Percentiles rank a stretch among this genome's conserved stretches.
Evolutionary conservation across 2,797 vertebrate genomes (phyloP).

Genomic region (Lutjanus campechanus): DNA sequence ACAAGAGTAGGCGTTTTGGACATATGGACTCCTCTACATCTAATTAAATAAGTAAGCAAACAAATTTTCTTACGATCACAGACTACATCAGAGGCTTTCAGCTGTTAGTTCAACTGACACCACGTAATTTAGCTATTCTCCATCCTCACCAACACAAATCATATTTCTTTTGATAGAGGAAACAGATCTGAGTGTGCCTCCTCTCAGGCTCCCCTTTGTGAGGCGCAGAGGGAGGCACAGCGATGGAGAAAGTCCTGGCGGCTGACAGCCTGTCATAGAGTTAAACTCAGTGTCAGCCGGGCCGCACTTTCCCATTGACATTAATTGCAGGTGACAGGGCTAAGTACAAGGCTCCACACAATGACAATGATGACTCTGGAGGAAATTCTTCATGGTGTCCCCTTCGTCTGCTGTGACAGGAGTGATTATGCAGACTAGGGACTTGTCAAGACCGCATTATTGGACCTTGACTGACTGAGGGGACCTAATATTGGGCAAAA

Average conservation of each 20-base stretch:
- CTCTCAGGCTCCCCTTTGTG: constrained; percentile 40
- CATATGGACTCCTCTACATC: no score
- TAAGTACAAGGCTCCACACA: constrained; percentile 78
- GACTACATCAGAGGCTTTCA: not conserved
- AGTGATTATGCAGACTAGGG: constrained; percentile 76
- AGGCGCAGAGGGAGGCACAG: constrained; percentile 44
- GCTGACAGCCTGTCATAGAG: constrained; percentile 73
- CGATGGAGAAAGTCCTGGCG: constrained; percentile 42
- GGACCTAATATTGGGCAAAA: constrained; percentile 32
- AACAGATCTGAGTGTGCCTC: not conserved
- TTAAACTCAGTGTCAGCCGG: constrained; percentile 73
- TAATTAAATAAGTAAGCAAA: no score
- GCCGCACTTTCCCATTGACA: constrained; percentile 71
- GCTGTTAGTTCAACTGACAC: not conserved
- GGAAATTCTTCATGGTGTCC: constrained; percentile 76
- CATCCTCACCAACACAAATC: not conserved
- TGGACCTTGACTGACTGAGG: constrained; percentile 24
- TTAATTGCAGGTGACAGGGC: constrained; percentile 84
- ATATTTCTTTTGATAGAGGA: not conserved
- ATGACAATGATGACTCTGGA: constrained; percentile 76
- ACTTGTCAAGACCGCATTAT: constrained; percentile 51
- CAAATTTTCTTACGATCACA: not conserved
- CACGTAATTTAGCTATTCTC: not conserved
- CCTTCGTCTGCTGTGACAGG: constrained; percentile 71
- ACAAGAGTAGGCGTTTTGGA: no score